Evolutionary conservation across 30 jellyfish, hydroid and myxozoan species (phyloP), one percentile per base, ranked within the genome.

Genomic region (Nemopilema nomurai): DNA sequence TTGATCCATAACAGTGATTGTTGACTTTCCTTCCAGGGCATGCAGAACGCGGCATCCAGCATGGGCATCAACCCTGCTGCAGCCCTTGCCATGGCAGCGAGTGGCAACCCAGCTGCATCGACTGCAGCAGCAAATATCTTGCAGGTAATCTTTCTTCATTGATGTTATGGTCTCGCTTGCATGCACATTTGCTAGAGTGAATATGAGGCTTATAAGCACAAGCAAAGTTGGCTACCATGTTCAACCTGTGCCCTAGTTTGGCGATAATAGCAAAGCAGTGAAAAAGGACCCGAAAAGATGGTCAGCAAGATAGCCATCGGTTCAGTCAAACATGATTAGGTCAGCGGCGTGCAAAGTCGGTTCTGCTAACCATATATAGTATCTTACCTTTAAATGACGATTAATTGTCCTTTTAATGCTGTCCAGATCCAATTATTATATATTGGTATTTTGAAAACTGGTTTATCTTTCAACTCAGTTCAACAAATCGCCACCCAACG

Each of bases 41-140:
- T 82, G 91, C 84, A 75, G 18, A 70, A 69, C 63, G 85, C 91
- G 0, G 78, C 64, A 6, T 20, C 70, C 50, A 64, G 0, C 62
- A 49, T 80, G 62, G 92, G 86, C 21, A 52, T 83, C 8, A 72
- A 49, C 49, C 92, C 85, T 18, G 92, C 90, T n/a, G 84, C 90
- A 28, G 90, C 92, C 25, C 86, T 83, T 20, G 85, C 92, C 28
- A 74, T 83, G 83, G 92, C 92, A 17, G 92, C 86, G 20, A 80
- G 76, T 29, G 83, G 81, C 13, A 73, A 62, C 51, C 85, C 85
- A 1, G 85, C 85, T 8, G 71, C 85, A 24, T 19, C 85, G 29
- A 77, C 85, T 9, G 85, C 85, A 0, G 87, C 87, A 50, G 87
- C 78, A 26, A 77, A 71, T 64, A 51, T 83, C 20, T 49, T 83